A percentile compares a stretch with the other conserved stretches of the same genome.
These are phyloP conservation scores for Cheilosia grossa DNA, from an alignment of 2,888 invertebrate species.

Conservation along the genomic window DNA sequence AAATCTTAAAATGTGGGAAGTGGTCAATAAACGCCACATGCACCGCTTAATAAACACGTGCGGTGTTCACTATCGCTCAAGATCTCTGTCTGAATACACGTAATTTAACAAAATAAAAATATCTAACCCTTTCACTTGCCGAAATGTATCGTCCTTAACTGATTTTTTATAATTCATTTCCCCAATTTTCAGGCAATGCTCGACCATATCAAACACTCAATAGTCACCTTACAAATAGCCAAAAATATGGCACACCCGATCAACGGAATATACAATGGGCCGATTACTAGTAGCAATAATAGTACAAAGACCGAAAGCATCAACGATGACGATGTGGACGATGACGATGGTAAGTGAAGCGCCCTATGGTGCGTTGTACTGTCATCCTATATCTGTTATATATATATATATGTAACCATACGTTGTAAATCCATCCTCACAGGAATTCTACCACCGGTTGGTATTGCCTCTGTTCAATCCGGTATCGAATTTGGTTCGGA, in stretches of 20 bases:
- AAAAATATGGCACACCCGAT: slow-evolving; percentile 97
- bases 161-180: slow-evolving; percentile 17
- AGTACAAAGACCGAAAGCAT: slow-evolving; percentile 73
- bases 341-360: slow-evolving; percentile 63
- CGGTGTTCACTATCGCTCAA: no score
- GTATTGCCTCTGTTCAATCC: slow-evolving; percentile 81
- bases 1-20: no score
- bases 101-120: no score
- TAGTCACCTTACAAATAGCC: slow-evolving; percentile 98
- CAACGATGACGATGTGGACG: slow-evolving; percentile 74
- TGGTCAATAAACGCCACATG: no score
- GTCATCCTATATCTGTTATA: neutral
- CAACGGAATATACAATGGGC: slow-evolving; percentile 93
- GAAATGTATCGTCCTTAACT: neutral
- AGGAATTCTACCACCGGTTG: slow-evolving; percentile 69
- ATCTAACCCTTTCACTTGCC: neutral
- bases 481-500: slow-evolving; percentile 88
- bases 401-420: slow-evolving; percentile 13
- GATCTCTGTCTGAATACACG: no score
- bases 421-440: slow-evolving; percentile 56
- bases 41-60: no score
- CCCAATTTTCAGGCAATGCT: slow-evolving; percentile 90
- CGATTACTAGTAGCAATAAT: slow-evolving; percentile 79
- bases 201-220: slow-evolving; percentile 99
- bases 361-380: neutral